Conservation (phyloP, 2,113 vertebrate genomes). For the Podarcis cretensis region DNA sequence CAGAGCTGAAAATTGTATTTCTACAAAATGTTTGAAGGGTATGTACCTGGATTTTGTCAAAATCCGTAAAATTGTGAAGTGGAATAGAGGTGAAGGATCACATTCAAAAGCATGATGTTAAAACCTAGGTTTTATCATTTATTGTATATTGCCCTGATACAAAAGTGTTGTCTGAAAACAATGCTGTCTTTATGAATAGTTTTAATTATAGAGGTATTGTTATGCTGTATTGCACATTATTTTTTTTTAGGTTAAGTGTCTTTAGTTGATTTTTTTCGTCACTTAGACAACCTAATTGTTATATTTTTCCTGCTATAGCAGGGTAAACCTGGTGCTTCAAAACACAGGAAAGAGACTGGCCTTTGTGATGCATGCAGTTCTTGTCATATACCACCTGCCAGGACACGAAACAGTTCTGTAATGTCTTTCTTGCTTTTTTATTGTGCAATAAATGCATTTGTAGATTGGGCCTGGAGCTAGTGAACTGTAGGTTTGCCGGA, state of each 20-base stretch:
- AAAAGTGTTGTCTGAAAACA: slow-evolving; percentile 50
- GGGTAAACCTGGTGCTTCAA: slow-evolving; percentile 65
- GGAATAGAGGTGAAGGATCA: slow-evolving; percentile 43
- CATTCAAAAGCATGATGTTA: slow-evolving; percentile 48
- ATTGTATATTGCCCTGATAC: slow-evolving; percentile 48
- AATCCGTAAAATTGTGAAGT: not conserved
- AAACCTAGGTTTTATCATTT: slow-evolving; percentile 62
- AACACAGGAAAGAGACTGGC: slow-evolving; percentile 50
- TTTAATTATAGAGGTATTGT: slow-evolving; percentile 60
- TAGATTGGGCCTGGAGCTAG: slow-evolving; percentile 78
- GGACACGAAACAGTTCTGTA: slow-evolving; percentile 74
- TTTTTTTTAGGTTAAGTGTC: slow-evolving; percentile 21
- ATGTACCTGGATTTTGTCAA: not conserved
- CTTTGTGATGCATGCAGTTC: slow-evolving; percentile 69
- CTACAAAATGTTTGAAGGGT: not conserved
- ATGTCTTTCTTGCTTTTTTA: slow-evolving; percentile 81
- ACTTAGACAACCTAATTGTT: slow-evolving; percentile 43
- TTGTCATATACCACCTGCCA: slow-evolving; percentile 77
- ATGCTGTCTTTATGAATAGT: slow-evolving; percentile 57
- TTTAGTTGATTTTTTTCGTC: slow-evolving; percentile 52
- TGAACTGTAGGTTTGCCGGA: slow-evolving; percentile 76
- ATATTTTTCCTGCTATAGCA: slow-evolving; percentile 17
- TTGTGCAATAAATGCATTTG: slow-evolving; percentile 81
- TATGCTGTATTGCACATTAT: slow-evolving; percentile 48
- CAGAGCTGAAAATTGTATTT: not conserved